Conservation (phyloP, 2,113 vertebrate genomes). For the Propithecus coquereli region DNA sequence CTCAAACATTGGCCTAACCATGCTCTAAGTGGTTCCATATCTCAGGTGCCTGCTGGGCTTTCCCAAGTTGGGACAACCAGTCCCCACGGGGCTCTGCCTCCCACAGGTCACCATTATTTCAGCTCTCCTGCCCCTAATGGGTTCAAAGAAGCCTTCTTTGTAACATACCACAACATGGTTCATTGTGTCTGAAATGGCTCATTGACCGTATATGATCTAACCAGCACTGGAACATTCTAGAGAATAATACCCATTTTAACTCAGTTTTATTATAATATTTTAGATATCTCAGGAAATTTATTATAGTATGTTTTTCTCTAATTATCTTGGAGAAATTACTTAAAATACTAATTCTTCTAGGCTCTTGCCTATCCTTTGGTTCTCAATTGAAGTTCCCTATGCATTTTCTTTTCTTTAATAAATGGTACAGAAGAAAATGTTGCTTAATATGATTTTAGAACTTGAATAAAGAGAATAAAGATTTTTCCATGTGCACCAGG, state of each 20-base stretch:
- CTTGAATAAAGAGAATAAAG: slow-evolving; percentile 14
- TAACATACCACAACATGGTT: background rate
- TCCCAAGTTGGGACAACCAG: background rate
- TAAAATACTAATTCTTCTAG: background rate
- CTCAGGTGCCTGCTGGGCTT: background rate
- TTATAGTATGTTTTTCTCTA: background rate
- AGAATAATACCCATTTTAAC: background rate
- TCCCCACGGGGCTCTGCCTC: background rate
- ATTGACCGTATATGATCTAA: background rate
- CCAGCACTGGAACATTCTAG: background rate
- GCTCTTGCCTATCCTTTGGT: background rate
- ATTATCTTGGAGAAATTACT: background rate
- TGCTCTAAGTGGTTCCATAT: background rate
- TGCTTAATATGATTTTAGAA: background rate
- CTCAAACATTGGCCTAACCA: background rate
- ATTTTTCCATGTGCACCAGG: background rate
- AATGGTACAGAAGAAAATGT: background rate
- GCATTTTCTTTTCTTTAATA: slow-evolving; percentile 26
- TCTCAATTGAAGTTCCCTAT: slow-evolving; percentile 6
- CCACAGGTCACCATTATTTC: background rate
- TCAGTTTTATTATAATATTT: background rate
- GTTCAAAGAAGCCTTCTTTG: background rate
- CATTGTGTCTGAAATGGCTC: background rate
- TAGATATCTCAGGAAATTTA: background rate
- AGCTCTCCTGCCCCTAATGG: background rate